These are phyloP conservation scores for Myiagra hebetior DNA, from an alignment of 2,113 vertebrate genomes.

Conservation along the genomic window DNA sequence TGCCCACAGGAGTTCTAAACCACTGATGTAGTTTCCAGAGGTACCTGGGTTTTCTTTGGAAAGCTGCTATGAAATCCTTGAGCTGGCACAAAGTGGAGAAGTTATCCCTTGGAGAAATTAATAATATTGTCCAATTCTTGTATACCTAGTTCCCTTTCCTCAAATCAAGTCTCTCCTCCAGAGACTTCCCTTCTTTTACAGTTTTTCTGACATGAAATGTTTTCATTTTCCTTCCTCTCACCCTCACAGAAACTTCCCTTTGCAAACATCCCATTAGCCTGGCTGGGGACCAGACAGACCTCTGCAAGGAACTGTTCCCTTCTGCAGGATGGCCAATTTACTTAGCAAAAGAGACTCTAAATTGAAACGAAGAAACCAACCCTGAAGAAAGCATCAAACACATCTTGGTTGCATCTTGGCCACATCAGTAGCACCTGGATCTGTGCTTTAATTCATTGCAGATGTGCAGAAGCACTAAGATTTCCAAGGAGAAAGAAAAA, in stretches of 20 bases:
- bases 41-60: neutral
- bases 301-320: neutral
- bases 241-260: neutral
- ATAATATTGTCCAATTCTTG: neutral
- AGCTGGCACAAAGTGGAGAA: neutral
- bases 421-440: neutral
- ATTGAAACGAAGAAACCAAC: neutral
- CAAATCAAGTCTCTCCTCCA: neutral
- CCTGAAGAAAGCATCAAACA: neutral
- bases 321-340: neutral
- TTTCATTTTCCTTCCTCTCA: neutral
- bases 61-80: neutral
- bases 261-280: neutral
- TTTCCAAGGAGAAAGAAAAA: neutral
- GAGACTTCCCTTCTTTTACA: neutral
- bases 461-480: neutral
- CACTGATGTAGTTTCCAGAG: fast-evolving
- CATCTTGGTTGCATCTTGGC: neutral
- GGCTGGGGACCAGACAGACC: neutral
- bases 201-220: neutral
- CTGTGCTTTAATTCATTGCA: neutral
- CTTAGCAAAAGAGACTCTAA: neutral
- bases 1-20: neutral
- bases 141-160: neutral
- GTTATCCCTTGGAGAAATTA: neutral